A percentile compares a stretch with the other conserved stretches of the same genome.
Conservation (phyloP, 2,113 vertebrate genomes). For the Oreotrochilus melanogaster region DNA sequence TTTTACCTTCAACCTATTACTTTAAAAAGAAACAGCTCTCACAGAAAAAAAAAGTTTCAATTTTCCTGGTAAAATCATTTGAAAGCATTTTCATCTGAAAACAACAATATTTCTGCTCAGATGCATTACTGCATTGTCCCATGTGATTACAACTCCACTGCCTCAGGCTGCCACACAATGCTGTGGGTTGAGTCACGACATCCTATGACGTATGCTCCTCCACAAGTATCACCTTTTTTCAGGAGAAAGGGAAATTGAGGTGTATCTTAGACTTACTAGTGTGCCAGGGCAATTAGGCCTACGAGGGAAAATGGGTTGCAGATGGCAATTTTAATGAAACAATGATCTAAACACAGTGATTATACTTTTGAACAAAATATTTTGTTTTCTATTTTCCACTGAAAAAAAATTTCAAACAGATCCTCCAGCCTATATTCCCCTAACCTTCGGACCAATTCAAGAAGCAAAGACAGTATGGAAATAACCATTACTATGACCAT, state of each 20-base stretch:
- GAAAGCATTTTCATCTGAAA: not conserved
- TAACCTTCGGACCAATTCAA: not conserved
- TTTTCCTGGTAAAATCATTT: not conserved
- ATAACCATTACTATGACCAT: not conserved
- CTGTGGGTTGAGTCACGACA: rapidly evolving
- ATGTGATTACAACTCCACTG: not conserved
- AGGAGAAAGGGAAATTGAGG: not conserved
- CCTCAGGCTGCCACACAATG: not conserved
- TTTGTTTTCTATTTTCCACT: not conserved
- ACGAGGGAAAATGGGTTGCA: not conserved
- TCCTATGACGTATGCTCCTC: not conserved
- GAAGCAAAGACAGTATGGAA: not conserved
- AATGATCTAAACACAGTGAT: not conserved
- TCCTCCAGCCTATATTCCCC: not conserved
- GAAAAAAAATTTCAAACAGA: not conserved
- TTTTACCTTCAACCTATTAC: not conserved
- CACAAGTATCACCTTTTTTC: not conserved
- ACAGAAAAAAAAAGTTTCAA: not conserved
- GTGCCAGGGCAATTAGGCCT: not conserved
- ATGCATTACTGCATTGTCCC: not conserved
- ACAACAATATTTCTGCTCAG: not conserved
- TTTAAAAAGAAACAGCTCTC: not conserved
- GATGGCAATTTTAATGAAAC: not conserved
- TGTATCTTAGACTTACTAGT: not conserved
- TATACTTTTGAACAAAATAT: not conserved